phyloP scores from a whole-genome alignment of 2,797 vertebrate genomes.

The Ciconia nigra region DNA sequence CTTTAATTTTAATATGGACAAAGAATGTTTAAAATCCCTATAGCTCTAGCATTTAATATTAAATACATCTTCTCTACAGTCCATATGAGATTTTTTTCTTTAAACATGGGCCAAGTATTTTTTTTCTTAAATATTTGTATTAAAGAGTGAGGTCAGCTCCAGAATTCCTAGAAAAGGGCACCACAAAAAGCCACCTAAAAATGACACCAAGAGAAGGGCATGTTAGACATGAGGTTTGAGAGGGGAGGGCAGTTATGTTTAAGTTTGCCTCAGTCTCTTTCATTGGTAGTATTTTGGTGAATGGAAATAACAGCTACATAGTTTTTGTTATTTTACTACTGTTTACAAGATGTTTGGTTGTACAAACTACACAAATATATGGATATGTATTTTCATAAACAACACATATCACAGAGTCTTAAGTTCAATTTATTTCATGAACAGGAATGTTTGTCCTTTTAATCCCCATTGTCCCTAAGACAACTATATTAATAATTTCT shows the following conservation, averaged over 20 bases:
- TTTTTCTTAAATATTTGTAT: neutral
- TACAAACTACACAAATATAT: neutral
- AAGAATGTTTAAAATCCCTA: neutral
- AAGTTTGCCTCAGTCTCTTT: neutral
- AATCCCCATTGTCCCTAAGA: neutral
- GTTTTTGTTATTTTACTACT: neutral
- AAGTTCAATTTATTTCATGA: neutral
- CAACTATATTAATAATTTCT: neutral
- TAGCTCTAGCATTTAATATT: neutral
- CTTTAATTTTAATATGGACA: neutral
- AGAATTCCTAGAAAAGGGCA: neutral
- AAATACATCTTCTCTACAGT: neutral
- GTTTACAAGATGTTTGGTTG: neutral
- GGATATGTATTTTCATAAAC: neutral
- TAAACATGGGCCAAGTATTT: neutral
- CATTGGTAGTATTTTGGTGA: neutral
- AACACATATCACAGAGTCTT: neutral
- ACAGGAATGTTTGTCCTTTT: neutral
- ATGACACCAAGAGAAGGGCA: neutral
- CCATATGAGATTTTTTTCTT: neutral
- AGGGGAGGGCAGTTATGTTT: neutral
- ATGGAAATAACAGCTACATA: neutral
- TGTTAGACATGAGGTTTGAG: neutral
- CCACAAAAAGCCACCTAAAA: neutral
- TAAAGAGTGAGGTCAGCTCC: neutral